Evolutionary conservation across 2,888 invertebrate genomes (phyloP), one percentile per base, ranked within the genome.

Genomic region (Ametastegia equiseti): DNA sequence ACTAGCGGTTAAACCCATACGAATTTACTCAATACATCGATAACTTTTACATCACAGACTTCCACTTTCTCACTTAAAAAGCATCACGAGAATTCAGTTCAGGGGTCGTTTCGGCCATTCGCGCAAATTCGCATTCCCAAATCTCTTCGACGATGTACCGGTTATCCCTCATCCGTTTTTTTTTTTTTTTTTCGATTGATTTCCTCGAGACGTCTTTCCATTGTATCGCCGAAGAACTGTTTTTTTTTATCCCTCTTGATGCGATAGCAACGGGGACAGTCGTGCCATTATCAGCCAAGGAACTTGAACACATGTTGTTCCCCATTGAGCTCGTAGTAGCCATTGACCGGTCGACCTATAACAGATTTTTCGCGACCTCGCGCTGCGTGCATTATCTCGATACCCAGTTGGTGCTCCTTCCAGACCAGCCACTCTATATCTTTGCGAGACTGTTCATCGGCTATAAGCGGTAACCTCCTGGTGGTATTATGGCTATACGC

Each of bases 401-500:
- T 75, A 23, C 83, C 71, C 33, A 80, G 65, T n/a, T 67, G 57
- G 1, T 80, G 78, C 19, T 82, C 83, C 30, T 81, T 54, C 82
- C 81, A 83, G 1, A 78, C 27, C 5, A 84, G 78, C 86, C 86
- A 87, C 30, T 84, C 71, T 1, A 86, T 2, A 7, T 85, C 84
- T 47, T 80, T 81, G 54, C 27, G 63, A 6, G 87, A 88, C 57
- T 88, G 88, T 5, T 84, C 86, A 63, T 88, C 86, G 11, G 63
- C 60, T n/a, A n/a, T 11, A 57, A 69, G 6, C 89, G 67, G 80
- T 89, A 89, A 2, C 89, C 88, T 1, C 69, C 77, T 7, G 69
- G 80, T 0, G 88, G 89, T 13, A 89, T 85, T 1, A 89, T 82
- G 6, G 85, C 88, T 15, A 88, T 88, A 0, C 85, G 85, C 6